phyloP scores from a whole-genome alignment of 2,113 vertebrate genomes.

The Amblyornis subalaris region DNA sequence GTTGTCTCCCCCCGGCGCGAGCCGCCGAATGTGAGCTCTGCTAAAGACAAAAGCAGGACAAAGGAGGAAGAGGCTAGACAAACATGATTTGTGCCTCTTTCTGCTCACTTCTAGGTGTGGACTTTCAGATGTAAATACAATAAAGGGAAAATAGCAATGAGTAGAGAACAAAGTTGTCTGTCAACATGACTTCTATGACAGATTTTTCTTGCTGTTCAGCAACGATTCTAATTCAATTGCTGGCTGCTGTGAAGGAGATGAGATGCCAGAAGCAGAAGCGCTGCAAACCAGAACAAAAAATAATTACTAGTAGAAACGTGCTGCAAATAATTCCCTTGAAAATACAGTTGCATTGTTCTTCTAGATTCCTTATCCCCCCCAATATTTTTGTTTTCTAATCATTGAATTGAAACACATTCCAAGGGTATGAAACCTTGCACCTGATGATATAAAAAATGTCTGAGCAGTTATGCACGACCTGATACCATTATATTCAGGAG shows the following conservation, averaged over 20 bases:
- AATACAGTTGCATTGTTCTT: slow-evolving; percentile 29
- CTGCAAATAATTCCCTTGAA: slow-evolving; percentile 56
- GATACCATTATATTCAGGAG: not conserved
- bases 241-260: slow-evolving; percentile 70
- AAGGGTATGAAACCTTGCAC: not conserved
- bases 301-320: slow-evolving; percentile 64
- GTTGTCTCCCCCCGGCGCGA: not conserved
- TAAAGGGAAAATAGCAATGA: slow-evolving; percentile 46
- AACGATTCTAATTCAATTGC: slow-evolving; percentile 67
- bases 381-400: slow-evolving; percentile 50
- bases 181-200: slow-evolving; percentile 61
- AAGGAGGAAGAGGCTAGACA: not conserved
- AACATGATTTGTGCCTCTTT: not conserved
- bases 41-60: slow-evolving; percentile 39
- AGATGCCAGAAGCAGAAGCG: slow-evolving; percentile 65
- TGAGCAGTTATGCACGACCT: not conserved
- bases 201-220: slow-evolving; percentile 65
- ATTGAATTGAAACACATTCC: not conserved
- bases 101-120: slow-evolving; percentile 28
- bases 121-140: slow-evolving; percentile 56
- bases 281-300: slow-evolving; percentile 66
- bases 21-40: not conserved
- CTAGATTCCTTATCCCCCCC: not conserved
- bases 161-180: slow-evolving; percentile 57
- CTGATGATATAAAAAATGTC: not conserved